Conservation (phyloP, 2,797 vertebrate species). For the Dendrocincla fuliginosa region DNA sequence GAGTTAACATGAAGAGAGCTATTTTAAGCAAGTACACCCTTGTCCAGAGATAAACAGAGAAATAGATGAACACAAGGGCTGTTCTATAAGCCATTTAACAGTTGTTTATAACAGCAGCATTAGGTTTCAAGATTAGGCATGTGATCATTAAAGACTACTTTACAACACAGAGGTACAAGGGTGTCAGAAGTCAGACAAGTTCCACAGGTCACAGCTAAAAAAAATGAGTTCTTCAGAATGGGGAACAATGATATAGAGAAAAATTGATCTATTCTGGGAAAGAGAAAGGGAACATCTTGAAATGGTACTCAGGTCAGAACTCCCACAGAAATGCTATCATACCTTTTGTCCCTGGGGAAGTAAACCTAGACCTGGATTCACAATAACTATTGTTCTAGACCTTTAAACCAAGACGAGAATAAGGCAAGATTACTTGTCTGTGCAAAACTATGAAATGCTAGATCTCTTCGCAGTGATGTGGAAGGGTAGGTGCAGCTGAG, state of each 20-base stretch:
- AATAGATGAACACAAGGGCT: not conserved
- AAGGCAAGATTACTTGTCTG: not conserved
- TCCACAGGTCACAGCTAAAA: not conserved
- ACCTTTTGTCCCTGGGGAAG: not conserved
- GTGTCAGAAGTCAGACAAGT: not conserved
- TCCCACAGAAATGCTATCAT: not conserved
- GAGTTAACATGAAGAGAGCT: not conserved
- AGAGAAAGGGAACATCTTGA: not conserved
- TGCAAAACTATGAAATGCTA: not conserved
- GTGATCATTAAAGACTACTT: not conserved
- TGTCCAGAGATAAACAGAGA: conserved; percentile 10
- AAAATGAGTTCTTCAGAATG: not conserved
- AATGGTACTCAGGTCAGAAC: not conserved
- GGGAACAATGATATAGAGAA: not conserved
- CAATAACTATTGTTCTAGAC: not conserved
- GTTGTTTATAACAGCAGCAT: not conserved
- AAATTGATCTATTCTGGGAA: not conserved
- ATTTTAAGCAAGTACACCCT: not conserved
- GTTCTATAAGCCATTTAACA: not conserved
- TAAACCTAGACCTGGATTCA: not conserved
- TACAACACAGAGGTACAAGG: not conserved
- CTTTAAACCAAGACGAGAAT: not conserved
- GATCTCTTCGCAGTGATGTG: not conserved
- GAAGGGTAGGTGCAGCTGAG: not conserved
- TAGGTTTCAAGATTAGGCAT: not conserved